Base-by-base conservation (phyloP, 1,140 invertebrate genomes). In the Chrysopa pallens region DNA sequence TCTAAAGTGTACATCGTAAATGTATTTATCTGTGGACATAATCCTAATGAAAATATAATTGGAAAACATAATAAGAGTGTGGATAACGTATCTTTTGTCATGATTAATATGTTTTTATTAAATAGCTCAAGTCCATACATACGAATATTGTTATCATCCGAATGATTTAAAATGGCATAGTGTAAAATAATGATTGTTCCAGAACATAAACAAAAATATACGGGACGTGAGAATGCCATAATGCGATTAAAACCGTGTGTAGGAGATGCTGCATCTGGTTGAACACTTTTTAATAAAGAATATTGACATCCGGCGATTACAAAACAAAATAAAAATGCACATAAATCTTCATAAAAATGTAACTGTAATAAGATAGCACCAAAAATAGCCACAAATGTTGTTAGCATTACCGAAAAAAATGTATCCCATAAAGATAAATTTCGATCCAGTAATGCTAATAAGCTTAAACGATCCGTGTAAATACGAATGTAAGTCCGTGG, bases 241-340 rank as follows among this genome's bases (percentile, higher is more conserved):
- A 97, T 80, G 50, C 89, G 80, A 63, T 99, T 98, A 58, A 94
- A 98, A 2, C 95, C 94, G 62, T 98, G 94, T 11, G 93, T 93
- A 0, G 95, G 94, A 5, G 93, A 98, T 0, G 94, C 84, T 0
- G 94, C 91, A 66, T 99, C 95, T 1, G 95, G 95, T 57, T 99
- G 95, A 4, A 98, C 95, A 61, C 91, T 96, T 66, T 98, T 98
- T 11, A 99, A 66, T 38, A 99, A 64, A 1, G 93, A 98, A 62
- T 98, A 98, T 59, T 98, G 93, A 59, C 90, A 94, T 8, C 90
- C 82, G 8, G 93, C 93, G 37, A 97, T 91, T 15, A 97, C 85
- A 51, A 95, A 89, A 65, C 93, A 97, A 59, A 98, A 93, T 46
- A 95, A 67, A 62, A 98, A 90, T 6, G 93, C 83, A 50, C 79